Base-by-base conservation (phyloP, 2,113 vertebrate species). In the Colaptes auratus region DNA sequence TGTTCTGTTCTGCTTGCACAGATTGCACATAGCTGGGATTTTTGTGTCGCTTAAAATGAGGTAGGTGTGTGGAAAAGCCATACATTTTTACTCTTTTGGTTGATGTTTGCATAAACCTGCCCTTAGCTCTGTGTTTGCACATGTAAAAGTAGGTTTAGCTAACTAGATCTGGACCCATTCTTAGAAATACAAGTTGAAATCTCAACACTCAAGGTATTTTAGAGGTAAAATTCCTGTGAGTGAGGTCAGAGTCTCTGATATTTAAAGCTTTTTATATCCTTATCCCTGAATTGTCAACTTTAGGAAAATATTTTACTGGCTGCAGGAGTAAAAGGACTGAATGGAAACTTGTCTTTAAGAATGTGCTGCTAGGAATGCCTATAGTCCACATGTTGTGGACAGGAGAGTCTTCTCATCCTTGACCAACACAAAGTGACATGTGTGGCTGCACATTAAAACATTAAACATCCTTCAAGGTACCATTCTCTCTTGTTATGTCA, bases 21-120 rank as follows among this genome's bases (percentile, higher is more conserved):
- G 24, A 15, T 52, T 59, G 65, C 88, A 83, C 82, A 75, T 86
- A 89, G 60, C 36, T 91, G 65, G n/a, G 72, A 92, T 91, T 92
- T 88, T 82, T 91, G 44, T 58, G 72, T 59, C n/a, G 6, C 76
- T 88, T 92, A n/a, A 74, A 89, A 83, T 72, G 56, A 89, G 42
- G 79, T 67, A 61, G 44, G 79, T 1, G 48, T 63, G n/a, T 75
- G 50, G 88, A 39, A 67, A 61, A 52, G 16, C 63, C 5, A 0
- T 58, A n/a, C 60, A 30, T 58, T 72, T 86, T 69, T 72, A 16
- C 7, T 39, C 18, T 65, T 0, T 30, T 64, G 15, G 15, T 78
- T 81, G 44, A 2, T 78, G 14, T 89, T 81, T 50, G 19, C 39
- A 30, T 35, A 58, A 91, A 61, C 13, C 17, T 50, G n/a, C 20